phyloP scores from a whole-genome alignment of 1,140 invertebrate genomes.

The Lordiphosa clarofinis region DNA sequence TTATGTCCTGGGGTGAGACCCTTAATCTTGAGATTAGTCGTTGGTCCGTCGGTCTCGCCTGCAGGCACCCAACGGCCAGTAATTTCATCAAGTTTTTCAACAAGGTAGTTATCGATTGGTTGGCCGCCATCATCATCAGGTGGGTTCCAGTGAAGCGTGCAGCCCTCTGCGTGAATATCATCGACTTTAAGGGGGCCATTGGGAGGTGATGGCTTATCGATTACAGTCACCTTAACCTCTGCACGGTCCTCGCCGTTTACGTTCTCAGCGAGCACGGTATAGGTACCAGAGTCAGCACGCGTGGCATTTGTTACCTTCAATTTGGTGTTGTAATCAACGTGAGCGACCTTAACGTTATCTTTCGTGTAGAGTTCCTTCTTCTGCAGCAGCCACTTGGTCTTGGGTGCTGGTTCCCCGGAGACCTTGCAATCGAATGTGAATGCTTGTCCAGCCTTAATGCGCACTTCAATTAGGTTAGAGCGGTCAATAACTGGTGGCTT shows the following conservation, averaged over 20 bases:
- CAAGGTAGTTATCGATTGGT: slow-evolving; percentile 93
- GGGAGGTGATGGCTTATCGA: slow-evolving; percentile 94
- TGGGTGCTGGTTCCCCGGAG: slow-evolving; percentile 96
- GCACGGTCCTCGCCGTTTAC: slow-evolving; percentile 94
- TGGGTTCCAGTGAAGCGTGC: slow-evolving; percentile 89
- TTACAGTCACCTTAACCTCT: slow-evolving; percentile 93
- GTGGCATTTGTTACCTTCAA: slow-evolving; percentile 91
- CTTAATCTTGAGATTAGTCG: slow-evolving; percentile 86
- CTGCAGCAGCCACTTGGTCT: slow-evolving; percentile 90
- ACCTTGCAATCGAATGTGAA: slow-evolving; percentile 84
- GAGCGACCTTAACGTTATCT: slow-evolving; percentile 86
- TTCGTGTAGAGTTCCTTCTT: slow-evolving; percentile 86
- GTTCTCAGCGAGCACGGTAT: slow-evolving; percentile 96
- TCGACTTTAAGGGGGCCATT: slow-evolving; percentile 91
- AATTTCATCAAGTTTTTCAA: slow-evolving; percentile 96
- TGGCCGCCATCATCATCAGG: slow-evolving; percentile 94
- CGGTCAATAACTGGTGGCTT: slow-evolving; percentile 95
- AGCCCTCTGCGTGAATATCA: slow-evolving; percentile 89
- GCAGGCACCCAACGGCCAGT: slow-evolving; percentile 96
- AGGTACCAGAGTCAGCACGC: slow-evolving; percentile 93
- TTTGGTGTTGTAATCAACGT: slow-evolving; percentile 94
- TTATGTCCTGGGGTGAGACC: slow-evolving; percentile 93
- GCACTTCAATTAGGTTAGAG: slow-evolving; percentile 90
- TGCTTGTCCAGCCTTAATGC: slow-evolving; percentile 94
- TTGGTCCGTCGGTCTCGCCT: slow-evolving; percentile 91